Base-by-base conservation (phyloP, 2,113 vertebrate genomes). In the Amphiprion ocellaris region DNA sequence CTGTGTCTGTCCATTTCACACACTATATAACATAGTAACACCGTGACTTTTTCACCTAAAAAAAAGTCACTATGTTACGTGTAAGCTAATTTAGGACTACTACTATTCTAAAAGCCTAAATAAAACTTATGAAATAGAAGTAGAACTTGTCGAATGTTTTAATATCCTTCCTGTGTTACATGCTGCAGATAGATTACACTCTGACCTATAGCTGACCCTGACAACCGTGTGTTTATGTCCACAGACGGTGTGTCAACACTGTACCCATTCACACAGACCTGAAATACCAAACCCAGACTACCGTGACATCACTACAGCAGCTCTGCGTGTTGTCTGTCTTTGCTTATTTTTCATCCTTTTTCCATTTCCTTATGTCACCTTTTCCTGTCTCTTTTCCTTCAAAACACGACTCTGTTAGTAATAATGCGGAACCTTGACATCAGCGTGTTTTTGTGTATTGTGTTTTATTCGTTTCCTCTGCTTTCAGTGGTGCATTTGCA, bases 241-340 rank as follows among this genome's bases (percentile, higher is more conserved):
- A 74, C 81, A 90, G 81, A 77, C 66, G 3, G 58, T 86, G 68
- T 89, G 88, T 92, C 81, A 84, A 91, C 91, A 87, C 79, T 74
- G 68, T 84, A 66, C 47, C 75, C 72, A 80, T 93, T 92, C 90
- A 90, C 92, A 92, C 79, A 73, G 47, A 84, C 81, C 83, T 84
- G 92, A 89, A 90, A 92, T 69, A 73, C 86, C 79, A 67, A 80
- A 84, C 60, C 68, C 81, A 91, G 85, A 88, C 89, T 74, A 30
- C 69, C 16, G 65, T 87, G 81, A 86, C 88, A 81, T 87, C 65
- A 79, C 70, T 69, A 33, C 83, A 82, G 59, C 68, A 69, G 47
- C 86, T 69, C 82, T 77, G 70, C 75, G 69, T 75, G 70, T 70
- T 63, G 74, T 79, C 75, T 59, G 65, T 76, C 77, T 49, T 67